Evolutionary conservation across 1,140 invertebrate genomes (phyloP), one percentile per base, ranked within the genome.

Genomic region (Pristionchus pacificus): DNA sequence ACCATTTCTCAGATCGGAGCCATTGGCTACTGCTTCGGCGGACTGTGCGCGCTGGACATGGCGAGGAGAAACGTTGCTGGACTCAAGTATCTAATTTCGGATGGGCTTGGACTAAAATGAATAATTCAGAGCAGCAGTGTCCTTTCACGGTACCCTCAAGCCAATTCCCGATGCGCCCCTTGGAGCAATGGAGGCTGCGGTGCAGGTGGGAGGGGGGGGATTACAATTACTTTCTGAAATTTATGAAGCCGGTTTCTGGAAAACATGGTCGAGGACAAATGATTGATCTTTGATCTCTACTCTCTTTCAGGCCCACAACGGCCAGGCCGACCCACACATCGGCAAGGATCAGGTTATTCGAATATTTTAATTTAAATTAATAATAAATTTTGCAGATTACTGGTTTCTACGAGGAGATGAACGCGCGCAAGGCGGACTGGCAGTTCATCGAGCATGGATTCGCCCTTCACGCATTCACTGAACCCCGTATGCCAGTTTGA

Each of bases 1-100:
- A 19, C 25, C 10, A 25, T 10, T 67, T 25, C 25, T 74, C 67
- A 78, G 79, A 79, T 80, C 60, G 79, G 65, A 2, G 58, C 75
- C 10, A 79, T 80, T 69, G 79, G 79, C 13, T 80, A 68, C 61
- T 80, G 79, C 62, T 81, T 80, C 66, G 79, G 79, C 13, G 79
- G 79, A 1, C 31, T 77, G 15, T 80, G 79, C 55, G 74, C 70
- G 1, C 33, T 80, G n/a, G 79, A 80, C 64, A 60, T 80, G 62
- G 75, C 77, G 10, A 27, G 79, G 29, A 72, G 68, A 28, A 79
- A 81, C 64, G 58, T 77, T 13, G 79, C 67, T 27, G 33, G 38
- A 49, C 19, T 49, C 6, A 49, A 49, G 38, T 49, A 19, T n/a
- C n/a, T n/a, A n/a, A n/a, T n/a, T n/a, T n/a, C n/a, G 19, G 38